Evolutionary conservation across 2,888 invertebrate genomes (phyloP), one percentile per base, ranked within the genome.

Genomic region (Meteorus colon): DNA sequence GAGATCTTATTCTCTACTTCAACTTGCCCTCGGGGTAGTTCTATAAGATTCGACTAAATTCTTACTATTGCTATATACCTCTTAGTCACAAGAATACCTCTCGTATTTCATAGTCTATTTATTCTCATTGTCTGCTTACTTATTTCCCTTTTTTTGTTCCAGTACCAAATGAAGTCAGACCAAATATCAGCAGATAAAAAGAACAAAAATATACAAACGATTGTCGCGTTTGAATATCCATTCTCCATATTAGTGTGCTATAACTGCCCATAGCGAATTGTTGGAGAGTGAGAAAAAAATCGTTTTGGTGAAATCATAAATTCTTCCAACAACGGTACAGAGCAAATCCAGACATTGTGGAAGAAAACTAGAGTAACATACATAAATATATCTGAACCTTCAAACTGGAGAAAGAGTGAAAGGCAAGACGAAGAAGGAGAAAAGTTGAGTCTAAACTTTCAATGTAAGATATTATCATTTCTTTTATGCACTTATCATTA

Each of bases 11-110:
- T 55, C 55, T 24, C 55, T 19, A n/a, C 41, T n/a, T 65, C 37
- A n/a, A 65, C 65, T 65, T 63, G 63, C 34, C 63, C 63, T 63
- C 63, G n/a, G 34, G 31, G 31, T 34, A 31, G n/a, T 31, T 63
- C 31, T 6, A 34, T 31, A 34, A 34, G 16, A 29, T 31, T n/a
- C n/a, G 1, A 24, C 16, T 31, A 29, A 63, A 63, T 31, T 63
- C 27, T 5, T 55, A 55, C 24, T 19, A 55, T 55, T 55, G 19
- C 19, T 55, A 19, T 55, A 55, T 55, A 48, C 14, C 4, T 48
- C 8, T 48, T 4, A 4, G 14, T 48, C 2, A 48, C 6, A 16
- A 48, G 1, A 55, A 19, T n/a, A 55, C 19, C 19, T 55, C n/a
- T 19, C 55, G 4, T 19, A 8, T n/a, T 55, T 6, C 19, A n/a